Evolutionary conservation across 2,113 vertebrate species (phyloP), one percentile per base, ranked within the genome.

Genomic region (Pluvianellus socialis): DNA sequence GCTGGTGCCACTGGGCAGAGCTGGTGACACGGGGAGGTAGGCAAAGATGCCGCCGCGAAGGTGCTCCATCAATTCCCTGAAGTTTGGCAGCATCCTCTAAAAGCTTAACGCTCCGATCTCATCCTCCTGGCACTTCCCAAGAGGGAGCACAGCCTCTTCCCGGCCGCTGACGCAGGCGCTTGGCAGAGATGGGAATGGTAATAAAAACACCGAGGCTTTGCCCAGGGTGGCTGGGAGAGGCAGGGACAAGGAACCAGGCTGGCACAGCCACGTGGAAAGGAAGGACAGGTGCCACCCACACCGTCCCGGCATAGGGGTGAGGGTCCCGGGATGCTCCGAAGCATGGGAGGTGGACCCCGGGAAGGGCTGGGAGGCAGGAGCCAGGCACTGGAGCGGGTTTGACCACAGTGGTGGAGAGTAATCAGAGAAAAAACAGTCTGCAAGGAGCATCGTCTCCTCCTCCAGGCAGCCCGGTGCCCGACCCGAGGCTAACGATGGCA

Each of bases 61-160:
- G 56, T 1, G 27, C 38, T 67, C 83, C 61, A 18, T 58, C 76
- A 40, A 5, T 49, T 59, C 59, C 44, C 83, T 22, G 42, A 32
- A 45, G 73, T 59, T 94, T 94, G 96, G 92, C 96, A 86, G 90
- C 40, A 11, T n/a, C 86, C 52, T 90, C 58, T 66, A n/a, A 87
- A 59, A 80, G 30, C 70, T 79, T 38, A 26, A 62, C 10, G 8
- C 42, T 44, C 66, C 92, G 33, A 70, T 20, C 87, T 95, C 83
- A 91, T 95, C 94, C 89, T 47, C 49, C 23, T 21, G 5, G 44
- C 1, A 12, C 83, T 92, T 73, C 82, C 19, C 9, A 70, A 94
- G 33, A 59, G 47, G 4, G 33, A 66, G 75, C 6, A 3, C 70
- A 62, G 79, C 83, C 86, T 92, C 92, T 74, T 75, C 83, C 83